Conservation (phyloP, 2,113 vertebrate genomes). For the Fulica atra region DNA sequence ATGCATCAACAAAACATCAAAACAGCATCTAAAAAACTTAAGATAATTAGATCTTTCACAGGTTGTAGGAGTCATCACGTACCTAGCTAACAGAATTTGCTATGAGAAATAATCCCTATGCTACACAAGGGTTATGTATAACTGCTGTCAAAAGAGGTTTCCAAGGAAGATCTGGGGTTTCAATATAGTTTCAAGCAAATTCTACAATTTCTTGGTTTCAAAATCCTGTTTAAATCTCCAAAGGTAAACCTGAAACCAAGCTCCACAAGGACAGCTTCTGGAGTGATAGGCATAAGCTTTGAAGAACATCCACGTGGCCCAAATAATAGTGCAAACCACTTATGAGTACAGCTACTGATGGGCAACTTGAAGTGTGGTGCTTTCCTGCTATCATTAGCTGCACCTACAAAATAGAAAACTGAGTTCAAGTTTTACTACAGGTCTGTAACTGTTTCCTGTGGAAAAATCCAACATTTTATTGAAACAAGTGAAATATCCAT, state of each 20-base stretch:
- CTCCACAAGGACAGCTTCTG: not conserved
- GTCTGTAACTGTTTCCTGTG: not conserved
- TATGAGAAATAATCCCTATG: not conserved
- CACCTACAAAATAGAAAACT: not conserved
- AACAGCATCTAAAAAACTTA: not conserved
- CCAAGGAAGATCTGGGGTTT: not conserved
- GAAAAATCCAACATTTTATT: not conserved
- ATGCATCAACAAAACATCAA: not conserved
- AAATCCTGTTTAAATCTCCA: not conserved
- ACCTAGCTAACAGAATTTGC: not conserved
- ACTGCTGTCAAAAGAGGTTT: not conserved
- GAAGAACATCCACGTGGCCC: not conserved
- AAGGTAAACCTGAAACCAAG: not conserved
- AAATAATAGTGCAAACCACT: not conserved
- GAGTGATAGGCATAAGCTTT: not conserved
- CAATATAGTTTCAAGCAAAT: fast-evolving
- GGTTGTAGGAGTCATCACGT: not conserved
- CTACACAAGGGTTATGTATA: not conserved
- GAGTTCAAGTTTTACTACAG: not conserved
- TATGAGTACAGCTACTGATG: fast-evolving
- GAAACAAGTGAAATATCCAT: not conserved
- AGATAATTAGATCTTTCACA: not conserved
- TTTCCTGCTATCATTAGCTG: not conserved
- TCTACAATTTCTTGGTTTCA: not conserved
- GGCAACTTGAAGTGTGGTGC: not conserved